Percentiles rank a stretch among this genome's conserved stretches.
These are phyloP conservation scores for Automeris io DNA, from an alignment of 2,888 invertebrate species.

Conservation along the genomic window DNA sequence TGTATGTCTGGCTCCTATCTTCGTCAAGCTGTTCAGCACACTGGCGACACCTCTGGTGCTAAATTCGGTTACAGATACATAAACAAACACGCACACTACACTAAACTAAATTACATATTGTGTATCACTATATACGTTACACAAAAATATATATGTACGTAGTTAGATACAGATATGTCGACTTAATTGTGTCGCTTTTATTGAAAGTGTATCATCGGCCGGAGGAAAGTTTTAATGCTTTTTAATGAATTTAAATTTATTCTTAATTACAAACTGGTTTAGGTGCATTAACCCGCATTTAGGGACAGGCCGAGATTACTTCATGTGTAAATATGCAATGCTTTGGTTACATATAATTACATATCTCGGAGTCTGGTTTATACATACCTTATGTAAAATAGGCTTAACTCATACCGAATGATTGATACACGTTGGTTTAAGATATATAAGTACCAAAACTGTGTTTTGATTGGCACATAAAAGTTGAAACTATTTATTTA, in stretches of 20 bases:
- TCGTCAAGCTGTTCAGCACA: too few relatives aligned
- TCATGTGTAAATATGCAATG: constrained; percentile 6
- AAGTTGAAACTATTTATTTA: too few relatives aligned
- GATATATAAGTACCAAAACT: not conserved
- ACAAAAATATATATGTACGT: constrained; percentile 11
- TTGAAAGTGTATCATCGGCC: constrained; percentile 40
- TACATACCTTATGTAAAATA: constrained; percentile 1
- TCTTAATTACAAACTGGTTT: constrained; percentile 72
- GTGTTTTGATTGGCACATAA: too few relatives aligned
- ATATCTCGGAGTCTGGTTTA: not conserved
- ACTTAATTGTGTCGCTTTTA: constrained; percentile 39
- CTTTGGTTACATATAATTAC: constrained; percentile 5
- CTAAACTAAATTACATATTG: too few relatives aligned
- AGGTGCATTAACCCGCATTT: constrained; percentile 59
- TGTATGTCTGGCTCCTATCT: too few relatives aligned
- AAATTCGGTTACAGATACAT: too few relatives aligned
- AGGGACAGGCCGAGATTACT: constrained; percentile 20
- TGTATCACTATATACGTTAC: constrained; percentile 1
- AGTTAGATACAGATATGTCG: constrained; percentile 40
- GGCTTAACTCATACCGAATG: constrained; percentile 1
- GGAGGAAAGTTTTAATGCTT: constrained; percentile 61
- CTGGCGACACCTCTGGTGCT: too few relatives aligned
- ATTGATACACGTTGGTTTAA: not conserved
- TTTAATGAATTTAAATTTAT: constrained; percentile 72
- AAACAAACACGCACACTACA: too few relatives aligned